A percentile compares a stretch with the other conserved stretches of the same genome.
Evolutionary conservation across 2,888 invertebrate genomes (phyloP).

Genomic region (Flexamia atlantica): DNA sequence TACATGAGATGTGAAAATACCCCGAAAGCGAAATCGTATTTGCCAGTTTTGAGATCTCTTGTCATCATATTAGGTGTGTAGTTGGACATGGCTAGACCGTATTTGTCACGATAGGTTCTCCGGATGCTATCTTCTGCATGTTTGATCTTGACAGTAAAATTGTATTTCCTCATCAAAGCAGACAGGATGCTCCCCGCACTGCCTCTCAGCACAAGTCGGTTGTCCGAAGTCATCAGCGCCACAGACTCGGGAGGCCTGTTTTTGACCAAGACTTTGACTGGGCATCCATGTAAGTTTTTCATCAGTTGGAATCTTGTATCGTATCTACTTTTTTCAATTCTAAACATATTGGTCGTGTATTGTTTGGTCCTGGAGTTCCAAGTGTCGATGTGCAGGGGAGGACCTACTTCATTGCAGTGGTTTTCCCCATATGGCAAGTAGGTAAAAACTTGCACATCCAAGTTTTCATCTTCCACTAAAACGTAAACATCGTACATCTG

Average conservation of each 20-base stretch:
- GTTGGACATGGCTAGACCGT: background rate
- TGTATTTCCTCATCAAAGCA: constrained; percentile 13
- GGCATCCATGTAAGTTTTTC: constrained; percentile 39
- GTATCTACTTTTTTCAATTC: background rate
- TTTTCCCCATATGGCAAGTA: constrained; percentile 8
- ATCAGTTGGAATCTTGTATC: background rate
- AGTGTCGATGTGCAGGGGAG: background rate
- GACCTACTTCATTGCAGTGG: constrained; percentile 1
- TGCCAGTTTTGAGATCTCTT: background rate
- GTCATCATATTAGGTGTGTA: background rate
- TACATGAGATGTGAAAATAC: constrained; percentile 29
- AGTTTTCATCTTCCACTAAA: background rate
- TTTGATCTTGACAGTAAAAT: constrained; percentile 11
- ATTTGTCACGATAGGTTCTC: background rate
- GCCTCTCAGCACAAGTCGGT: background rate
- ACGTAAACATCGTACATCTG: background rate
- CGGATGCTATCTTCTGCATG: background rate
- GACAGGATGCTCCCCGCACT: constrained; percentile 21
- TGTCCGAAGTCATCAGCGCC: background rate
- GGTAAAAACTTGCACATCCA: constrained; percentile 22
- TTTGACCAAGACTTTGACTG: constrained; percentile 13
- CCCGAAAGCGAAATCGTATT: constrained; percentile 32
- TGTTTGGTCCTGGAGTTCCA: background rate
- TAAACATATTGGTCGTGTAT: background rate
- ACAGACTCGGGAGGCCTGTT: constrained; percentile 16